Base-by-base conservation (phyloP, 1,140 invertebrate genomes). In the Drosophila equinoxialis region DNA sequence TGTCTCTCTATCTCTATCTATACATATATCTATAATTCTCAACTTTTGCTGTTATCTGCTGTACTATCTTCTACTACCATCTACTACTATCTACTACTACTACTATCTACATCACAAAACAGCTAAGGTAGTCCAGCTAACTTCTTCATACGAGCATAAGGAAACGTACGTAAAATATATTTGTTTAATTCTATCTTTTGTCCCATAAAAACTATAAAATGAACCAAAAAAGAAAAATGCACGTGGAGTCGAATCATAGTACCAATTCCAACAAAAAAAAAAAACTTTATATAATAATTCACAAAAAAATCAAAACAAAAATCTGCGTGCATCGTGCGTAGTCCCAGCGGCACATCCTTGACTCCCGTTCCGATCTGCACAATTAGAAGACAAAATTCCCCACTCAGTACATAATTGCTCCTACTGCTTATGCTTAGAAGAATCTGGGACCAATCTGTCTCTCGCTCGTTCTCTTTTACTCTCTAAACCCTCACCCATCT, bases 161-260 rank as follows among this genome's bases (percentile, higher is more conserved):
- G 41, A 78, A 81, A 81, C 71, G 82, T 87, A 79, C 72, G 82
- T 79, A 73, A 85, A 61, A 70, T 75, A 20, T 55, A 66, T 68
- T 66, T 72, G 33, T 75, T 65, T 63, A 48, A 70, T 54, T 73
- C 30, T 30, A 30, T 30, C 57, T 1, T 2, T 41, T 37, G 14
- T 42, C 42, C 61, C 45, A 26, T 39, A 70, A 39, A 59, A 51
- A 23, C 14, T 51, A 51, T 51, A 51, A 51, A 51, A 51, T 51
- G 55, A 75, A 71, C 17, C n/a, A 55, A 42, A 65, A 17, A 26
- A 68, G 37, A 26, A 68, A 30, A 35, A 48, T 69, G 70, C 70
- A 71, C 70, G 70, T 68, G 11, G 58, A 71, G 41, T 41, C 33
- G 13, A 71, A 54, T 20, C 35, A 59, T 57, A 64, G 67, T 26